Percentiles rank a stretch among this genome's conserved stretches.
These are phyloP conservation scores for Aurelia coerulea DNA, from an alignment of 30 jellyfish, hydroid and myxozoan genomes.

Conservation along the genomic window DNA sequence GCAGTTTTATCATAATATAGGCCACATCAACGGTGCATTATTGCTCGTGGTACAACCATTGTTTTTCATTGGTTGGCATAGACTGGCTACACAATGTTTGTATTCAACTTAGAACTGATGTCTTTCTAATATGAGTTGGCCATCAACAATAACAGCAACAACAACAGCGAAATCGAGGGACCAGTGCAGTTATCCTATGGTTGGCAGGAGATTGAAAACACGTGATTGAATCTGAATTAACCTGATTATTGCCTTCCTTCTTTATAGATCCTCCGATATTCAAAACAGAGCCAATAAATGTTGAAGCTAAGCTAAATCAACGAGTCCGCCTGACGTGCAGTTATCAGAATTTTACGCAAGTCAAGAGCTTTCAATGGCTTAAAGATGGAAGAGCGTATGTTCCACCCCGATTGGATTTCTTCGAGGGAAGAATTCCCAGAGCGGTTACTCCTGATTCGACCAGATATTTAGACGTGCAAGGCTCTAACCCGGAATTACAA, in stretches of 20 bases:
- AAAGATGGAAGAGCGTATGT: constrained; percentile 34
- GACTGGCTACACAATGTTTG: too few species aligned
- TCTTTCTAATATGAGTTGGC: too few species aligned
- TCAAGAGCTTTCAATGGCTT: constrained; percentile 39
- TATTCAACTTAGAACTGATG: too few species aligned
- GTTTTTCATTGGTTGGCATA: too few species aligned
- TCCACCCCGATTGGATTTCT: neutral
- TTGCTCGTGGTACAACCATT: too few species aligned
- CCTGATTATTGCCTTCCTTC: neutral
- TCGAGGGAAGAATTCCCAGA: neutral
- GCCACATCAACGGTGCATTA: too few species aligned
- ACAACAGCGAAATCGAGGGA: too few species aligned
- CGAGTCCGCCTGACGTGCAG: constrained; percentile 30
- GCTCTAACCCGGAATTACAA: constrained; percentile 29
- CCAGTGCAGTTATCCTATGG: too few species aligned
- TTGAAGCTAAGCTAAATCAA: neutral
- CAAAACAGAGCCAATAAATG: constrained; percentile 28
- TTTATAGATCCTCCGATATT: constrained; percentile 57
- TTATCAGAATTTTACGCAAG: constrained; percentile 42
- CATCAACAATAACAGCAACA: too few species aligned
- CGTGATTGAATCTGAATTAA: neutral
- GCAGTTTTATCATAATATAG: too few species aligned
- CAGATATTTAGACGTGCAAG: neutral
- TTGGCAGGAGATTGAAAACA: neutral
- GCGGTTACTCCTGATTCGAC: neutral